Base-by-base conservation (phyloP, 2,113 vertebrate species). In the Vireo altiloquus region DNA sequence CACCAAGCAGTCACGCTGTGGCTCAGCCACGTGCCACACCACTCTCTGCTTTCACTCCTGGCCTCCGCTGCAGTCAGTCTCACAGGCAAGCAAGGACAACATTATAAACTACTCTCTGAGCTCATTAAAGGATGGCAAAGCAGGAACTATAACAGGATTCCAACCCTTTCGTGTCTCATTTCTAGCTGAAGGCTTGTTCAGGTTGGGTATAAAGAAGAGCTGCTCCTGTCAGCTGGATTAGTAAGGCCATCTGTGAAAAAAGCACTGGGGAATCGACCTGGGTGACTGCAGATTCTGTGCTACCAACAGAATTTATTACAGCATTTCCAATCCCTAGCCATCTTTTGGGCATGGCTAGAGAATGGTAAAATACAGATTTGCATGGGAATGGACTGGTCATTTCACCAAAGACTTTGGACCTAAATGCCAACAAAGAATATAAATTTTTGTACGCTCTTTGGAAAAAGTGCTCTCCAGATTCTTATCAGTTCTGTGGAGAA, bases 51-150 rank as follows among this genome's bases (percentile, higher is more conserved):
- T 94, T 96, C 74, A 85, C 90, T 85, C 69, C 42, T 17, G 77
- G 72, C 60, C 50, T 65, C 61, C 33, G 31, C 27, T 2, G 2
- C 31, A 7, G 35, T 15, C 65, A 68, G 47, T 71, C 42, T 37
- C 70, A n/a, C 61, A 87, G 61, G 78, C 77, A 53, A 84, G 25
- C 28, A 57, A 95, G 87, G 74, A 85, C 74, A 92, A 31, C 20
- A 56, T 64, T 42, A 80, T 66, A 79, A 95, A 89, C 44, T 44
- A 61, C 46, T 57, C 66, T 33, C 40, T 87, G 81, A 94, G 81
- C 81, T 94, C 66, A 87, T 84, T 89, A 96, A 65, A 46, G 54
- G 81, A 91, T 74, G 69, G 66, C 54, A 85, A 90, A 92, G 63
- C 57, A 92, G 78, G 46, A 89, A 59, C 82, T 76, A 2, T 69